Conservation (phyloP, 2,888 invertebrate species). For the Clostera curtula region DNA sequence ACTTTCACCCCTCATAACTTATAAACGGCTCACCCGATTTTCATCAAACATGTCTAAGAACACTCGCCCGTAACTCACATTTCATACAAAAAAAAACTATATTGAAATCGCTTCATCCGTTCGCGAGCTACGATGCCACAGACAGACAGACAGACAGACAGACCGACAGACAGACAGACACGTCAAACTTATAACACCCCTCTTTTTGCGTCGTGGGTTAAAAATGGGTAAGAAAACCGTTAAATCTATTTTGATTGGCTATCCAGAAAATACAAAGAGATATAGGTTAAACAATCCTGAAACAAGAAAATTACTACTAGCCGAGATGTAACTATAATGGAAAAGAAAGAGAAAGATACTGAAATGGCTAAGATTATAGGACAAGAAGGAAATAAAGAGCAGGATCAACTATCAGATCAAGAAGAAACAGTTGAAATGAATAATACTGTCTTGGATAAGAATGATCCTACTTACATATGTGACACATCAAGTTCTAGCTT, state of each 20-base stretch:
- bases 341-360: neutral
- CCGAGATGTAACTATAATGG: slow-evolving; percentile 5
- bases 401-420: neutral
- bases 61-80: too few species aligned
- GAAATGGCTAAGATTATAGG: slow-evolving; percentile 2
- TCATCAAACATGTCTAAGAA: too few species aligned
- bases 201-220: too few species aligned
- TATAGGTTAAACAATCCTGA: slow-evolving; percentile 7
- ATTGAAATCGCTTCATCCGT: too few species aligned
- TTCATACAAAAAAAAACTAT: too few species aligned
- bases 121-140: too few species aligned
- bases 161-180: too few species aligned
- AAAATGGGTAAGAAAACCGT: too few species aligned
- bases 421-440: slow-evolving; percentile 2
- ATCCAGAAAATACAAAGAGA: slow-evolving; percentile 9
- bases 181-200: too few species aligned
- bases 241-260: slow-evolving; percentile 5
- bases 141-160: too few species aligned
- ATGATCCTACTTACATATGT: slow-evolving; percentile 1
- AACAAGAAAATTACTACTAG: slow-evolving; percentile 3
- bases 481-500: neutral
- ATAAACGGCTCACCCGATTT: too few species aligned
- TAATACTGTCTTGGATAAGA: neutral
- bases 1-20: too few species aligned
- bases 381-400: neutral